These are phyloP conservation scores for Branchipolynoe longqiensis DNA, from an alignment of 2,888 invertebrate genomes.

Conservation along the genomic window DNA sequence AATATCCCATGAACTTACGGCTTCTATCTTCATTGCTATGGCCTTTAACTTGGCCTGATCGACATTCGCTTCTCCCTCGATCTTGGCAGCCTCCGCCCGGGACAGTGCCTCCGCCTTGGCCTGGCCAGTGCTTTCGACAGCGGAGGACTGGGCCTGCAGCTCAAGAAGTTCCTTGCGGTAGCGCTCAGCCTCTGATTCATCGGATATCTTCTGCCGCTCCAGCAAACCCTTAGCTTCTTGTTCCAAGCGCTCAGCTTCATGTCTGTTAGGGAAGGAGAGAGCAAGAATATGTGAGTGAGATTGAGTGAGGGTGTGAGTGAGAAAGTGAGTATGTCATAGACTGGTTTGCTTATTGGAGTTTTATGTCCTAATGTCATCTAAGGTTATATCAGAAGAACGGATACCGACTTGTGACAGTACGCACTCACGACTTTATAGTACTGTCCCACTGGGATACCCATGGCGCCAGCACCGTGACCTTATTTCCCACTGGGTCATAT, in stretches of 20 bases:
- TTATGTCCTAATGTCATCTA: neutral
- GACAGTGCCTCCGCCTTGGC: constrained; percentile 83
- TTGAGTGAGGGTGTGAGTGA: neutral
- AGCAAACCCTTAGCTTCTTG: constrained; percentile 83
- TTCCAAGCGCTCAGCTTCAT: constrained; percentile 83
- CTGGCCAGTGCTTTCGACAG: constrained; percentile 83
- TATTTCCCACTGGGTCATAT: no score
- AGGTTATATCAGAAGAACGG: no score
- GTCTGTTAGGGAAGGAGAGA: constrained; percentile 79
- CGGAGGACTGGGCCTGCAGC: constrained; percentile 82
- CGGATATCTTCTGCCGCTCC: constrained; percentile 83
- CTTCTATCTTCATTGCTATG: constrained; percentile 83
- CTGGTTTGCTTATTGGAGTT: no score
- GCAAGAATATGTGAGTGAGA: no score
- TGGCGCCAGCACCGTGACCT: no score
- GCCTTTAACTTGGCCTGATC: constrained; percentile 83
- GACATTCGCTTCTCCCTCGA: constrained; percentile 83
- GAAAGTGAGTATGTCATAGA: neutral
- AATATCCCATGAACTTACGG: no score
- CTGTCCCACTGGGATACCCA: no score
- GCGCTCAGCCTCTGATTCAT: constrained; percentile 83
- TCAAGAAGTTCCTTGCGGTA: constrained; percentile 82
- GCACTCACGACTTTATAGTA: no score
- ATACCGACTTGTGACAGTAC: no score
- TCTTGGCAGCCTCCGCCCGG: constrained; percentile 82